Percentiles rank a stretch among this genome's conserved stretches.
Evolutionary conservation across 1,140 invertebrate genomes (phyloP).

Genomic region (Babylonia areolata): DNA sequence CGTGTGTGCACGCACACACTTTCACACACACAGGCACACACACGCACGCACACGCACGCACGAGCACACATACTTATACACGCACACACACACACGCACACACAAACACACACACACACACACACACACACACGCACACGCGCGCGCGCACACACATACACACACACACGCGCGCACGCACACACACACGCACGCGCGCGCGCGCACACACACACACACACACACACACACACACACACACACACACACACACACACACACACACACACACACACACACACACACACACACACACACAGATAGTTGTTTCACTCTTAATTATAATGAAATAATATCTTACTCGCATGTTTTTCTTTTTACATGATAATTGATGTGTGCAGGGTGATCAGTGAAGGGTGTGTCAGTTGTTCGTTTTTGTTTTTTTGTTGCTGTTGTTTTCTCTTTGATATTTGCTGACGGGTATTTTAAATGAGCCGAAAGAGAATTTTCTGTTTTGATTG

Average conservation of each 20-base stretch:
- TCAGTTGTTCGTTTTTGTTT: too few species aligned
- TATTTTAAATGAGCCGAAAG: too few species aligned
- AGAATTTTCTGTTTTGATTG: too few species aligned
- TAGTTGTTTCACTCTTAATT: too few species aligned
- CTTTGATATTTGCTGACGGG: too few species aligned
- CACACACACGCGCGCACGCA: not conserved
- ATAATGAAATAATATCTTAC: too few species aligned
- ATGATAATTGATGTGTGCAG: too few species aligned
- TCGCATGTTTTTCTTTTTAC: too few species aligned
- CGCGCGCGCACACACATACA: not conserved
- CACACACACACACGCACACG: not conserved
- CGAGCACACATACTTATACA: not conserved
- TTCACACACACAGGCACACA: not conserved
- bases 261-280: slow-evolving; percentile 6
- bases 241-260: not conserved
- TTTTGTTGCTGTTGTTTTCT: too few species aligned
- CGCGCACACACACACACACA: not conserved
- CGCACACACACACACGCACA: too few species aligned
- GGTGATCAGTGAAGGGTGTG: too few species aligned
- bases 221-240: not conserved
- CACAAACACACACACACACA: not conserved
- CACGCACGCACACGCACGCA: not conserved
- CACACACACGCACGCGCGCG: not conserved
- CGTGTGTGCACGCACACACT: not conserved
- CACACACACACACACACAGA: slow-evolving; percentile 8